Evolutionary conservation across 1,140 invertebrate genomes (phyloP), one percentile per base, ranked within the genome.

Genomic region (Heliconius himera): DNA sequence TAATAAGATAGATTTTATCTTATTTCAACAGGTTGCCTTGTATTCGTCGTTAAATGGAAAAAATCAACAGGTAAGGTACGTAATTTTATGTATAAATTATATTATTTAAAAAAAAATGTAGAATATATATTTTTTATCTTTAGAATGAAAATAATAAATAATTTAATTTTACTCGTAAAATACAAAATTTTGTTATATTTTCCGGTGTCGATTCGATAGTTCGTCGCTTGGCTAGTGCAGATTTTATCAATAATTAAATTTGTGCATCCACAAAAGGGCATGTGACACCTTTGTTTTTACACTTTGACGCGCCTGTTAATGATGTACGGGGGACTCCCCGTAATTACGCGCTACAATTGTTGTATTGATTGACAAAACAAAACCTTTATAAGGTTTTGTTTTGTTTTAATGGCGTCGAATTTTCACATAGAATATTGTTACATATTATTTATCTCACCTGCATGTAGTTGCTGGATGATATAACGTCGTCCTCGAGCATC

Each of bases 11-110:
- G 33, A 33, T 33, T 98, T 98, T 6, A 99, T 98, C 1, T 94
- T 99, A 0, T 99, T 99, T 90, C 98, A 99, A 95, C 99, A 99
- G 88, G 98, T 99, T 83, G 99, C 99, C 16, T 97, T 97, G 8
- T 98, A 99, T 89, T 99, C 98, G 0, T 99, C 99, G 0, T 95
- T 99, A 1, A 98, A 98, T 93, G 99, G 99, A 80, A 99, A 99
- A 96, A 97, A 99, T 72, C 99, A 99, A 90, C 99, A 98, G 94
- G 95, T 99, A 99, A 99, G 96, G 98, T 98, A 22, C n/a, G n/a
- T 22, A 8, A 6, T 56, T 51, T 22, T 6, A 1, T 36, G 33
- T 51, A 5, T 73, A 13, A 41, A 20, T 72, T 38, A 72, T 72
- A 33, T 33, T 33, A 33, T 33, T 33, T 33, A 5, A 4, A 33